Base-by-base conservation (phyloP, 2,113 vertebrate species). In the Pleuronectes platessa region DNA sequence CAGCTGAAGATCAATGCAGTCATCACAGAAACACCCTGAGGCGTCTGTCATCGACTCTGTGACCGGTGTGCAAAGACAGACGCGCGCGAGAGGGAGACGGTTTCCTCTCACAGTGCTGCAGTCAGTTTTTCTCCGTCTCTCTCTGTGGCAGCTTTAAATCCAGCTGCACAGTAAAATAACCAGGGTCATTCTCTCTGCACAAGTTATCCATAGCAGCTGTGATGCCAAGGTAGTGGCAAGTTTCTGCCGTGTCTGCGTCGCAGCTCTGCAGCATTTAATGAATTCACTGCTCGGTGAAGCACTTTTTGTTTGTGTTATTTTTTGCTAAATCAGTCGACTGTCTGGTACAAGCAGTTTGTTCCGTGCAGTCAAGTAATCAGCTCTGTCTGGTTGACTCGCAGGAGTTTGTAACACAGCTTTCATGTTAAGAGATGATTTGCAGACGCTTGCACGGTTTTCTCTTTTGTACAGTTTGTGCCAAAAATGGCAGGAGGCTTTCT, bases 1-100 rank as follows among this genome's bases (percentile, higher is more conserved):
- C 35, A 77, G 61, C 68, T 58, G 26, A 27, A 73, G 82, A 92
- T 90, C 80, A 84, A 78, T 86, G 64, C 69, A 80, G 42, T 83
- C 79, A 73, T 88, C 54, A 79, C 47, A 35, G 58, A 79, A 58
- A 11, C 42, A 47, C 71, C 86, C 76, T 37, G n/a, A 61, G 81
- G 88, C 86, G 61, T 72, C 81, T 87, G 88, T 86, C 82, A 80
- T 45, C 18, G 26, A 58, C 24, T 24, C 24, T 24, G 73, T 65
- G 80, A 83, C 79, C 60, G 61, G 81, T 26, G 37, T 81, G 78
- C 68, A 74, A 67, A 74, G 42, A 64, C 60, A 66, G 67, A 80
- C 5, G 2, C 42, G 60, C 18, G 5, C 45, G 76, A 51, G 64
- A 58, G 49, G 37, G 60, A 70, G 53, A 71, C 47, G 4, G 18